These are phyloP conservation scores for Zaprionus taronus DNA, from an alignment of 1,140 invertebrate genomes.

Conservation along the genomic window DNA sequence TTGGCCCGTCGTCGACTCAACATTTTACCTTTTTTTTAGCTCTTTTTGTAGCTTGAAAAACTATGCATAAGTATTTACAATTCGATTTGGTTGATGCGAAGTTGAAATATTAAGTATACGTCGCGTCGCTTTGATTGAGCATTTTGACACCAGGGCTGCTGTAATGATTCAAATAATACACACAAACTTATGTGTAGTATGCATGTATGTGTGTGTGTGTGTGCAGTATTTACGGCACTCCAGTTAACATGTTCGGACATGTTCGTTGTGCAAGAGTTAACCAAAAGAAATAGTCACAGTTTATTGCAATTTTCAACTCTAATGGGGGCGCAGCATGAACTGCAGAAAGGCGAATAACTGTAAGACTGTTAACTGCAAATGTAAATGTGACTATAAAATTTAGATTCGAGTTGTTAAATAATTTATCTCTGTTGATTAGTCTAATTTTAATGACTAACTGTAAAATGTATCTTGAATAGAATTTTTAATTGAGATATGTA, in stretches of 20 bases:
- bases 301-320: not conserved
- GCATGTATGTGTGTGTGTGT: not conserved
- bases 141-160: slow-evolving; percentile 58
- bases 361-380: not conserved
- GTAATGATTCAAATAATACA: slow-evolving; percentile 49
- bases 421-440: not conserved
- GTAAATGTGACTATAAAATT: not conserved
- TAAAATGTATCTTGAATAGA: not conserved
- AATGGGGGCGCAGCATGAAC: not conserved
- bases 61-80: slow-evolving; percentile 61
- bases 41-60: slow-evolving; percentile 20
- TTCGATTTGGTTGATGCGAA: slow-evolving; percentile 71
- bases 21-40: slow-evolving; percentile 13
- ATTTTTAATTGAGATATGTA: too few species aligned
- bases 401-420: not conserved
- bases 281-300: slow-evolving; percentile 5
- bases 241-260: not conserved
- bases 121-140: slow-evolving; percentile 42
- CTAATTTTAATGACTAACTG: not conserved
- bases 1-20: slow-evolving; percentile 56
- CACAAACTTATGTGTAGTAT: not conserved
- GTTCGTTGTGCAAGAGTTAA: not conserved
- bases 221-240: slow-evolving; percentile 9
- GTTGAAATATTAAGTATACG: slow-evolving; percentile 76
- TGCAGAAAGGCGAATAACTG: not conserved